Base-by-base conservation (phyloP, 2,113 vertebrate genomes). In the Nestor notabilis region DNA sequence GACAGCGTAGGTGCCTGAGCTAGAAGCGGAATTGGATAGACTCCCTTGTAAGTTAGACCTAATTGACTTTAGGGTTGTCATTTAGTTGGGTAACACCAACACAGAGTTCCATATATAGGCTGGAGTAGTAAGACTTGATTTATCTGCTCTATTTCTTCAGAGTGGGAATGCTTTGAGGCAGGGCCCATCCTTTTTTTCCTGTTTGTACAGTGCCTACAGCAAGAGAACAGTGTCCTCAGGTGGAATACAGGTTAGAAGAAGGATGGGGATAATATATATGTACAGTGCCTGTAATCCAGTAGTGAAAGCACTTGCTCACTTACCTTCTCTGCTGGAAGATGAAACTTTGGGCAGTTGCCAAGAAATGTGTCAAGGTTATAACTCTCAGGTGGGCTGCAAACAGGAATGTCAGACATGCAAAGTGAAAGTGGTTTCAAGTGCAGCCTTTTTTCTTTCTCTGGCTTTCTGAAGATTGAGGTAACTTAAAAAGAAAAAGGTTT, bases 301-400 rank as follows among this genome's bases (percentile, higher is more conserved):
- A 60, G 55, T 58, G 88, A 68, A 71, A 82, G 91, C 68, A 85
- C 87, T 19, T 92, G 83, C 66, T 94, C 20, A 10, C 87, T 95
- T 72, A 47, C 90, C 65, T 89, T 77, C 87, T 64, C 95, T 70
- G 93, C 83, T 80, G 83, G 94, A 66, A 91, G 89, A 77, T 74
- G 64, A 91, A 81, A 84, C 58, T 78, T 89, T 37, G 39, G 56
- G 84, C 20, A 43, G 29, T 10, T 82, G 90, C 94, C 92, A 87
- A 75, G 47, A 68, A 65, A 69, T 43, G 61, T 77, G 76, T 79
- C 83, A 66, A 83, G 87, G 95, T 78, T 76, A 1, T 65, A 71
- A 29, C 79, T 86, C 79, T 80, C 24, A 10, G 94, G 96, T 90
- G 91, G 72, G 93, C 91, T 92, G 58, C 27, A 35, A 76, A 71